Evolutionary conservation across 2,797 vertebrate genomes (phyloP).

Genomic region (Tokudaia muenninki): DNA sequence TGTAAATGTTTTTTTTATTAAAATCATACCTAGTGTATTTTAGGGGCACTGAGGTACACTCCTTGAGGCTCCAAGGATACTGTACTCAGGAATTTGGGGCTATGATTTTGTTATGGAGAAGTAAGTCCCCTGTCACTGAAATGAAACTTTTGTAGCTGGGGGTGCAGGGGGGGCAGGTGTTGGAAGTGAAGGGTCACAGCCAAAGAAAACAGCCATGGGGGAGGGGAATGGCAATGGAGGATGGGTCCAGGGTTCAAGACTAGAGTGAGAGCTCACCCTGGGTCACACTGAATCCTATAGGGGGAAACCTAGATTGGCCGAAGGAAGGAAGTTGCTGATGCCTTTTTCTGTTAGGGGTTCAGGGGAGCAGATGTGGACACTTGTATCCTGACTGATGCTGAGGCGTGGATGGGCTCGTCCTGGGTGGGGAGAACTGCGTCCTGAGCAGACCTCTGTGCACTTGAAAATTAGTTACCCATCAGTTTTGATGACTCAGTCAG

Average conservation of each 20-base stretch:
- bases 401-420: not conserved
- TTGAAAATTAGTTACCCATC: not conserved
- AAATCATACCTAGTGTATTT: constrained; percentile 88
- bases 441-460: not conserved
- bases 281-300: not conserved
- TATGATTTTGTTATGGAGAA: constrained; percentile 65
- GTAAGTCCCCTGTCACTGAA: constrained; percentile 69
- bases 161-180: constrained; percentile 23
- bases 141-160: constrained; percentile 71
- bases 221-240: not conserved
- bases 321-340: not conserved
- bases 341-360: not conserved
- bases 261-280: not conserved
- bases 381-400: not conserved
- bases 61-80: constrained; percentile 79
- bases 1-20: constrained; percentile 87
- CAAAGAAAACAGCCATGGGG: not conserved
- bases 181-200: constrained; percentile 38
- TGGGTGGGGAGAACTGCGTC: not conserved
- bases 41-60: constrained; percentile 78
- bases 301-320: not conserved
- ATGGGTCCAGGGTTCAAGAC: not conserved
- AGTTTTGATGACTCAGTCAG: not conserved
- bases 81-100: constrained; percentile 71
- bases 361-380: not conserved